Conservation (phyloP, 2,888 invertebrate species). For the Cryptocephalus primarius region DNA sequence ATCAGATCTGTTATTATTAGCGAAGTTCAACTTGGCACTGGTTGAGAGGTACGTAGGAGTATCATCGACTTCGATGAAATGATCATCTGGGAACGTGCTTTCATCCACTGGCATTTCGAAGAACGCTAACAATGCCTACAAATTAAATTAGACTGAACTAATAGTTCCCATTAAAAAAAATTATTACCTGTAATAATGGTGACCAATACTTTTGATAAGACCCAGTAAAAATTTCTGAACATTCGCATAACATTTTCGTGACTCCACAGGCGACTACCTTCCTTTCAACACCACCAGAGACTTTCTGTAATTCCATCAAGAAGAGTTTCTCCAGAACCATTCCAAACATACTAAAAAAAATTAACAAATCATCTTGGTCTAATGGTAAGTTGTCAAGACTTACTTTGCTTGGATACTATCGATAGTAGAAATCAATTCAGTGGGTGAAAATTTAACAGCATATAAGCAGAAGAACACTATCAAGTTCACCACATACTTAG, state of each 20-base stretch:
- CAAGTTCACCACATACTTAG: slow-evolving; percentile 84
- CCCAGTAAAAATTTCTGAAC: slow-evolving; percentile 53
- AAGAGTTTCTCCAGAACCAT: slow-evolving; percentile 91
- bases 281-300: slow-evolving; percentile 70
- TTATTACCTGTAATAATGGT: slow-evolving; percentile 43
- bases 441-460: slow-evolving; percentile 69
- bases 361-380: neutral
- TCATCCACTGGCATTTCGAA: slow-evolving; percentile 86
- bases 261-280: slow-evolving; percentile 89
- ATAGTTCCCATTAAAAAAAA: neutral
- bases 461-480: slow-evolving; percentile 87
- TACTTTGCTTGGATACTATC: slow-evolving; percentile 79
- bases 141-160: slow-evolving; percentile 1
- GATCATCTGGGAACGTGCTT: slow-evolving; percentile 68
- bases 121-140: slow-evolving; percentile 67
- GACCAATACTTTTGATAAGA: slow-evolving; percentile 56
- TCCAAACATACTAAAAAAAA: slow-evolving; percentile 67
- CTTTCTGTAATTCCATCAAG: slow-evolving; percentile 76
- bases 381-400: slow-evolving; percentile 26
- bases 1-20: slow-evolving; percentile 63
- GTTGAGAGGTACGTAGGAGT: slow-evolving; percentile 76
- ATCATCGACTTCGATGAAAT: slow-evolving; percentile 81
- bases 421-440: slow-evolving; percentile 61
- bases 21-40: slow-evolving; percentile 80
- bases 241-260: slow-evolving; percentile 72